phyloP scores from a whole-genome alignment of 2,888 invertebrate species.

The Litoditis marina region DNA sequence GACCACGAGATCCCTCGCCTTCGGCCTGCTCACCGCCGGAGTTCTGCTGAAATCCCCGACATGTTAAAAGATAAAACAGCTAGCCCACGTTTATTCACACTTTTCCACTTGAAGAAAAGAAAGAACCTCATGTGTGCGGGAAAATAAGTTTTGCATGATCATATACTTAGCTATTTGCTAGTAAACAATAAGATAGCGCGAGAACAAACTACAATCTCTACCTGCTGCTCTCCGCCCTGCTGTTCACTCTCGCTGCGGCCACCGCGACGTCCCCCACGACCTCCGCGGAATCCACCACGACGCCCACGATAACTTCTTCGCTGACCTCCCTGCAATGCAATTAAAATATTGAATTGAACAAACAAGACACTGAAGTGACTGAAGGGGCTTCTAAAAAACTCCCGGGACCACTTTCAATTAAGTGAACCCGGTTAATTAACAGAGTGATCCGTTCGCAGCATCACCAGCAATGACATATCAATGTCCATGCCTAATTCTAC shows the following conservation, averaged over 20 bases:
- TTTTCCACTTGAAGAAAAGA: too few relatives aligned
- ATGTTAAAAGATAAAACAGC: too few relatives aligned
- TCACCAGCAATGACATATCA: too few relatives aligned
- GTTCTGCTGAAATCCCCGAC: not conserved
- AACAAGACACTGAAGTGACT: not conserved
- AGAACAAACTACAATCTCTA: too few relatives aligned
- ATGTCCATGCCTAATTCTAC: too few relatives aligned
- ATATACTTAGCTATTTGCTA: too few relatives aligned
- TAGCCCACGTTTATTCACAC: too few relatives aligned
- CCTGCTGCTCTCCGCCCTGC: slow-evolving; percentile 8
- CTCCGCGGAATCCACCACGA: slow-evolving; percentile 31
- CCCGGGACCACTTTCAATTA: not conserved
- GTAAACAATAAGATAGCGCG: too few relatives aligned
- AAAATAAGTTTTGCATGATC: not conserved
- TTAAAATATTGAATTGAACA: not conserved
- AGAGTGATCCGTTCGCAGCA: not conserved
- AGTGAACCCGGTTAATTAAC: not conserved
- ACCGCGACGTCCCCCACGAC: slow-evolving; percentile 25
- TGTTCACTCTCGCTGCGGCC: slow-evolving; percentile 17
- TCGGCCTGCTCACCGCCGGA: slow-evolving; percentile 7
- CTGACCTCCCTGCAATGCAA: slow-evolving; percentile 13
- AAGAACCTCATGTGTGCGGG: too few relatives aligned
- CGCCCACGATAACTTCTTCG: slow-evolving; percentile 29
- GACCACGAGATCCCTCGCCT: slow-evolving; percentile 29
- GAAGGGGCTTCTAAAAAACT: not conserved